Evolutionary conservation across 2,797 vertebrate genomes (phyloP).

Genomic region (Sebastes minor): DNA sequence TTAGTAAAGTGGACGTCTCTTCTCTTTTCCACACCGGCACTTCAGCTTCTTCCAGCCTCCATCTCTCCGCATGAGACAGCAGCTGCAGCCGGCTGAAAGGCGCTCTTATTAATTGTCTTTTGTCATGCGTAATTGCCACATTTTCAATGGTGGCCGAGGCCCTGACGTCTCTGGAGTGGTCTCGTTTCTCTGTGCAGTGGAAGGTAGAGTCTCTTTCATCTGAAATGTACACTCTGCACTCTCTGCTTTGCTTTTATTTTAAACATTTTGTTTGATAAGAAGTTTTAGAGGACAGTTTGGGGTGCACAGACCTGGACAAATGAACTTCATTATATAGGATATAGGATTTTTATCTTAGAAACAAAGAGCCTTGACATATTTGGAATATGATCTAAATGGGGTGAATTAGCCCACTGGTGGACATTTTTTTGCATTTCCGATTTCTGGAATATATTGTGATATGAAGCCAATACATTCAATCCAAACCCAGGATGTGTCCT

Average conservation of each 20-base stretch:
- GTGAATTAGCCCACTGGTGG: too few species aligned
- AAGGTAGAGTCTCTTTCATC: constrained; percentile 51
- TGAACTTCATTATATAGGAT: constrained; percentile 22
- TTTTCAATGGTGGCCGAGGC: constrained; percentile 85
- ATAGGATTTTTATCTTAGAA: too few species aligned
- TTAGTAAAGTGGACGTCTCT: constrained; percentile 37
- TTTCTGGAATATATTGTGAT: too few species aligned
- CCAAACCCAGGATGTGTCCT: too few species aligned
- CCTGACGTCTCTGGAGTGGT: constrained; percentile 83
- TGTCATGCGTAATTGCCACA: constrained; percentile 93
- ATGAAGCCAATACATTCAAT: too few species aligned
- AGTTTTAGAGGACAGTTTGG: not conserved
- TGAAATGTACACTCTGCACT: not conserved
- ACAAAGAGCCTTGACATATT: too few species aligned
- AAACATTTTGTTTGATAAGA: not conserved
- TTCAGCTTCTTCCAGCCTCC: constrained; percentile 85
- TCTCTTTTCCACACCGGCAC: constrained; percentile 79
- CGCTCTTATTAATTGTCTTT: constrained; percentile 95
- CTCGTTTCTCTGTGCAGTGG: constrained; percentile 45
- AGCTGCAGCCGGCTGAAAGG: constrained; percentile 95
- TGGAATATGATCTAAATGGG: too few species aligned
- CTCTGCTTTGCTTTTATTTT: not conserved
- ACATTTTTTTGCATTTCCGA: too few species aligned
- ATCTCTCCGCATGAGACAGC: constrained; percentile 89
- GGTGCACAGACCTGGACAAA: constrained; percentile 1